Evolutionary conservation across 2,113 vertebrate species (phyloP).

Genomic region (Euleptes europaea): DNA sequence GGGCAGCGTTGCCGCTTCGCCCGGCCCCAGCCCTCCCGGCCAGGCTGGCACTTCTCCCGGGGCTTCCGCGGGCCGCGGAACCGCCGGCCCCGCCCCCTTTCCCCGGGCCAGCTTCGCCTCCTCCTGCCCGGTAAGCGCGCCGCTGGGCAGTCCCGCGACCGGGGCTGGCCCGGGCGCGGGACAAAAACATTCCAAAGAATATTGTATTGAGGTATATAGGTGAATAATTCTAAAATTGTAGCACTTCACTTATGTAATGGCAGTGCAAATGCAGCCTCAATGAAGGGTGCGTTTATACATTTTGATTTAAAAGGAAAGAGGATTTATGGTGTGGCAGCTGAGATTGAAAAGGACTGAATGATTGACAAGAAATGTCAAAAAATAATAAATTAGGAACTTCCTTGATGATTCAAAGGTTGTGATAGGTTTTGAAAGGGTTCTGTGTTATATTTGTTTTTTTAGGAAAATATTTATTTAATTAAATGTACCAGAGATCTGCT

Average conservation of each 20-base stretch:
- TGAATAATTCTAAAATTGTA: neutral
- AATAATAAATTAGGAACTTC: neutral
- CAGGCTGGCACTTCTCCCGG: no score
- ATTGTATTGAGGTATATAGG: neutral
- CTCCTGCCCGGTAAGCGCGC: no score
- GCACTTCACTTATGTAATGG: neutral
- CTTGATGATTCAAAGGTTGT: neutral
- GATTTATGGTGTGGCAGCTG: neutral
- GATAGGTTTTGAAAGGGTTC: neutral
- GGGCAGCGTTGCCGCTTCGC: no score
- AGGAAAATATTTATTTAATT: neutral
- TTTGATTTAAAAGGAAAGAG: neutral
- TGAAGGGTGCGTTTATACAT: neutral
- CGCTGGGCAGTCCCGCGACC: no score
- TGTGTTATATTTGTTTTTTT: neutral
- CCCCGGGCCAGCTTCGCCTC: no score
- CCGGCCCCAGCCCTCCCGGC: no score
- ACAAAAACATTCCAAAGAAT: neutral
- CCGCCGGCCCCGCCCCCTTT: no score
- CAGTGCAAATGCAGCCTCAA: neutral
- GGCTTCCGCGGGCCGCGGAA: no score
- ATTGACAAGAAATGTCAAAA: neutral
- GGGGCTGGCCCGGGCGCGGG: no score
- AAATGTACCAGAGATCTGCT: neutral
- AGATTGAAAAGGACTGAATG: neutral